phyloP scores from a whole-genome alignment of 1,140 invertebrate species.

The Macrostomum lignano region DNA sequence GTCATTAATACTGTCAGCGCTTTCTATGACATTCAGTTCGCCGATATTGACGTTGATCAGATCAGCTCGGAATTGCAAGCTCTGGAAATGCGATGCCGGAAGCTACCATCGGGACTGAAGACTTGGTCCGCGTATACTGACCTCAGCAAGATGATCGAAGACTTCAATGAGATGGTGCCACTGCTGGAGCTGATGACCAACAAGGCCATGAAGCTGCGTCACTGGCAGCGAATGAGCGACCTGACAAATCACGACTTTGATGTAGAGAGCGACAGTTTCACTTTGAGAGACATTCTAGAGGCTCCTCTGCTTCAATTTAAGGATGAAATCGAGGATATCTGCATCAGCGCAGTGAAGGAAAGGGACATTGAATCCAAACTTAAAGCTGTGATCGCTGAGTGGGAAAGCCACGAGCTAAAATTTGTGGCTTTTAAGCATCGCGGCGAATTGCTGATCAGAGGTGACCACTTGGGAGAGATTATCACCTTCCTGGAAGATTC shows the following conservation, averaged over 20 bases:
- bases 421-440: constrained; percentile 80
- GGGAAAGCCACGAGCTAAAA: constrained; percentile 63
- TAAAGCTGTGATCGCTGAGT: constrained; percentile 69
- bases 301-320: constrained; percentile 68
- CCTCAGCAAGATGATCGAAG: constrained; percentile 75
- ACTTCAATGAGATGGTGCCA: constrained; percentile 87
- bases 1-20: constrained; percentile 76
- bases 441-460: constrained; percentile 59
- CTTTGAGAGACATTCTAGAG: constrained; percentile 70
- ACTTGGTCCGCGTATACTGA: constrained; percentile 89
- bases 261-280: constrained; percentile 65
- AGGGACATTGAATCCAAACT: constrained; percentile 86
- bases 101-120: constrained; percentile 78
- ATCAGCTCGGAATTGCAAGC: constrained; percentile 95
- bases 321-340: constrained; percentile 91
- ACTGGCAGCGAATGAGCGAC: constrained; percentile 79
- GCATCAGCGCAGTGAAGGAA: constrained; percentile 86
- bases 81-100: constrained; percentile 36
- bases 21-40: constrained; percentile 83
- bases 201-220: constrained; percentile 79
- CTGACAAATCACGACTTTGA: constrained; percentile 61
- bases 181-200: constrained; percentile 79
- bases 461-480: constrained; percentile 63
- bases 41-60: constrained; percentile 77
- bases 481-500: constrained; percentile 75